Base-by-base conservation (phyloP, 1,140 invertebrate genomes). In the Drosophila sechellia region DNA sequence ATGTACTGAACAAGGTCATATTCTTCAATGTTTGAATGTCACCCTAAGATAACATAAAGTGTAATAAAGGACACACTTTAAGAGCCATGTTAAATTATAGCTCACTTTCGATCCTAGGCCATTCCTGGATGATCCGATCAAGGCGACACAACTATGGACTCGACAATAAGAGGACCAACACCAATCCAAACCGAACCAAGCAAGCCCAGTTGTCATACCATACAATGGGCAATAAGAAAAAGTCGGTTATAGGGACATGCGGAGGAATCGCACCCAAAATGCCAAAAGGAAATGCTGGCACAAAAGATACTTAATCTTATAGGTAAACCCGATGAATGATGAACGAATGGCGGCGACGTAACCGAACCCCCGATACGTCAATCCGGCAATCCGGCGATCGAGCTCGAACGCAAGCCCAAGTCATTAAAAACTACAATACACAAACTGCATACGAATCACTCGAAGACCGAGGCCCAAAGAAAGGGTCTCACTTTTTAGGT, bases 391-490 rank as follows among this genome's bases (percentile, higher is more conserved):
- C 60, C 53, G 50, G 45, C 76, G 61, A 68, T 61, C 64, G 49
- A 53, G 58, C 58, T 87, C 56, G 84, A 87, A 83, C 83, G 83
- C 83, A 87, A 89, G 83, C 84, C 83, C 83, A 89, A 89, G 79
- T 87, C 83, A 87, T 87, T 87, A 89, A 87, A 89, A 87, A 87
- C 77, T 70, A 89, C 84, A 89, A 89, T 84, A 84, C 84, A 84
- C 84, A 87, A 87, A 89, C 84, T 89, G 83, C 79, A 89, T 87
- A 87, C 79, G 84, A 89, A 87, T 87, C 79, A 89, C 80, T 84
- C 60, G 66, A 80, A 77, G 77, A 40, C 66, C 11, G 27, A 42
- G 79, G 72, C 64, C 59, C 59, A 54, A 68, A 69, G 55, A 69
- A 69, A 69, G 60, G 65, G 65, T 66, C 60, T 69, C 8, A 35